Base-by-base conservation (phyloP, 2,888 invertebrate species). In the Halictus quadricinctus region DNA sequence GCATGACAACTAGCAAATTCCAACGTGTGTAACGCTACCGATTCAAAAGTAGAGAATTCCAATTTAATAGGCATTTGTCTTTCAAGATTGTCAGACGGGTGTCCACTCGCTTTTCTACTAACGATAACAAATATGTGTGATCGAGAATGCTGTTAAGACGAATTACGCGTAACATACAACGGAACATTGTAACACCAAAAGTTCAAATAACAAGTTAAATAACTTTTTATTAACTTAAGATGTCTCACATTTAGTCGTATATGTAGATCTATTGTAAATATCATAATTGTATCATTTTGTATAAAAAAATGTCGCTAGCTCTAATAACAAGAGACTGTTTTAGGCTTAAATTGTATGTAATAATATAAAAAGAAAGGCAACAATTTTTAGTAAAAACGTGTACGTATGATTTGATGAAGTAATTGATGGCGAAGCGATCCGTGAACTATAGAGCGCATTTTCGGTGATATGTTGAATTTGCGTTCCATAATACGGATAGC, bases 201-300 rank as follows among this genome's bases (percentile, higher is more conserved):
- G 82, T 90, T 89, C 82, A 88, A 89, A 85, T 80, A 75, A 85
- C 78, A 58, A 78, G 75, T 84, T 87, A 84, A 84, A 79, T 79
- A 86, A 86, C 74, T 81, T 87, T 88, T 86, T 84, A 84, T 88
- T 80, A 70, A 79, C 80, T 86, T 83, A 82, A 87, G 77, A 81
- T 84, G 74, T 81, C 75, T 73, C 75, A 74, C 64, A 80, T 72
- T 87, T 84, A 87, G 84, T 84, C 79, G 54, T 82, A 43, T 83
- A 79, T 89, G 86, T 89, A 90, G 81, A 85, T 84, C 87, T 74
- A 80, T 86, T 91, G 90, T 91, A 91, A 89, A 91, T 91, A 91
- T 84, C 70, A 80, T 83, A 79, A 90, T 85, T 91, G 91, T 91
- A 90, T 87, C 80, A 91, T 90, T 87, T 86, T 91, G 85, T 90